Conservation (phyloP, 2,797 vertebrate species). For the Glyptemys insculpta region DNA sequence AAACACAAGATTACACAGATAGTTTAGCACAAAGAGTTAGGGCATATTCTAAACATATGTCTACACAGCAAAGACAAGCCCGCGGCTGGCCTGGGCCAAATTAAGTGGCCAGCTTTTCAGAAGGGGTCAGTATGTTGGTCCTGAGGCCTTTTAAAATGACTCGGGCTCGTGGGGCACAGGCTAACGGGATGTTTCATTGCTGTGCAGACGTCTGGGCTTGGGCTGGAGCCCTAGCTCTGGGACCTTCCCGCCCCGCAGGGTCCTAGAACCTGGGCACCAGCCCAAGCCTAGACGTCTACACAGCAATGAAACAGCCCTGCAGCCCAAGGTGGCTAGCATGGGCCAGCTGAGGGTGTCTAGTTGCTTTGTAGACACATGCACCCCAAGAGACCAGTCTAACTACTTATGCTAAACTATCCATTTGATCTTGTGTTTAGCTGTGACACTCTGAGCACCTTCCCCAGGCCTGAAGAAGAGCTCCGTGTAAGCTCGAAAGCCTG, state of each 20-base stretch:
- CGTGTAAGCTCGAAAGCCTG: too few relatives aligned
- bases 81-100: too few relatives aligned
- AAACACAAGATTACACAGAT: neutral
- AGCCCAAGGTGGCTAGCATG: rapidly evolving
- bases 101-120: too few relatives aligned
- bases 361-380: too few relatives aligned
- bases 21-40: neutral
- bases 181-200: neutral
- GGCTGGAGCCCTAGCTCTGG: neutral
- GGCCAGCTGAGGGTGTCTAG: too few relatives aligned
- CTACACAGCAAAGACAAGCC: neutral
- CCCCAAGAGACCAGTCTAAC: neutral
- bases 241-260: too few relatives aligned
- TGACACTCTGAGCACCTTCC: too few relatives aligned
- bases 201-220: neutral
- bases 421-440: neutral
- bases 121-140: too few relatives aligned
- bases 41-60: neutral
- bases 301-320: neutral
- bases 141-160: too few relatives aligned
- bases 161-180: neutral
- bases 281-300: neutral
- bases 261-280: rapidly evolving
- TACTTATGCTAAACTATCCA: neutral
- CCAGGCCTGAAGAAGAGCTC: too few relatives aligned